These are phyloP conservation scores for Ailurus styani DNA, from an alignment of 2,113 vertebrate species.

Conservation along the genomic window DNA sequence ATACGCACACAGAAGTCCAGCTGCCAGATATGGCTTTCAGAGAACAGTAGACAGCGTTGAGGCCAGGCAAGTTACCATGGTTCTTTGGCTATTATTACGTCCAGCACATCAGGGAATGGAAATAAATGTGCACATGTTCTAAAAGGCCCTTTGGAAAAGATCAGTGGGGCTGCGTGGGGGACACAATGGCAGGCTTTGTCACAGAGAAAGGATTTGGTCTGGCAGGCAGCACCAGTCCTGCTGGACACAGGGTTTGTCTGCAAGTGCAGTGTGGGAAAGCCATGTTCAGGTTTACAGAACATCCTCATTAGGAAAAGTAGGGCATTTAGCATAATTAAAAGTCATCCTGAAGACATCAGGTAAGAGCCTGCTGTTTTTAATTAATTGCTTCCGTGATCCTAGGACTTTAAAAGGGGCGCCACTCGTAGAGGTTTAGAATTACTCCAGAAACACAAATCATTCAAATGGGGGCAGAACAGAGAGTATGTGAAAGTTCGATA, in stretches of 20 bases:
- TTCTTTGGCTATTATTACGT: constrained; percentile 53
- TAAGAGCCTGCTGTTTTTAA: constrained; percentile 53
- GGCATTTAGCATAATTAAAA: constrained; percentile 63
- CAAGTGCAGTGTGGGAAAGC: constrained; percentile 65
- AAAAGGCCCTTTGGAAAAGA: constrained; percentile 76
- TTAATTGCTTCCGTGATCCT: not conserved
- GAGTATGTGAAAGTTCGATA: not conserved
- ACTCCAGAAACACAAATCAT: constrained; percentile 1
- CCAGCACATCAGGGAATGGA: constrained; percentile 64
- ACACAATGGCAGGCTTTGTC: constrained; percentile 80
- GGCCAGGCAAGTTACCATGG: constrained; percentile 52
- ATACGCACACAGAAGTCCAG: constrained; percentile 1
- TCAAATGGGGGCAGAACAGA: not conserved
- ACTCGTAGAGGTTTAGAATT: not conserved
- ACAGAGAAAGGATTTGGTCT: constrained; percentile 76
- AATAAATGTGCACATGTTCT: constrained; percentile 72
- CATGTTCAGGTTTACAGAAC: constrained; percentile 62
- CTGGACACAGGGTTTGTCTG: constrained; percentile 68
- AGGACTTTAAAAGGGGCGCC: not conserved
- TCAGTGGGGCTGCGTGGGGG: constrained; percentile 42
- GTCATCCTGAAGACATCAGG: constrained; percentile 69
- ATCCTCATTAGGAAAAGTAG: constrained; percentile 71
- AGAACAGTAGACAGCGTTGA: not conserved
- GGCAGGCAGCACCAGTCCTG: constrained; percentile 71
- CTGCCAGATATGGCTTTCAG: constrained; percentile 72